Percentiles rank a stretch among this genome's conserved stretches.
Evolutionary conservation across 2,113 vertebrate genomes (phyloP).

Genomic region (Ptilonorhynchus violaceus): DNA sequence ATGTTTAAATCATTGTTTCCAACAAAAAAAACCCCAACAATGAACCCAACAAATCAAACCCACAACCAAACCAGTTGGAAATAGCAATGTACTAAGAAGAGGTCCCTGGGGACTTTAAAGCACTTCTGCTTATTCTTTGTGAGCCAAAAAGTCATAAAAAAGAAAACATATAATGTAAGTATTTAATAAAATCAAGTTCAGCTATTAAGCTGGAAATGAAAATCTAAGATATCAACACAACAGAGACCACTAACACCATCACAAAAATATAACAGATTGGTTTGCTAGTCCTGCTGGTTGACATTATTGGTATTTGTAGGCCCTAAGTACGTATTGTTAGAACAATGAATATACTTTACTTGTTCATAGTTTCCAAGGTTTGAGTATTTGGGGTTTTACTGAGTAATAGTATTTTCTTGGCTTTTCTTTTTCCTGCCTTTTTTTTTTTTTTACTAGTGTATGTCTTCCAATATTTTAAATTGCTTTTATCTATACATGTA

Average conservation of each 20-base stretch:
- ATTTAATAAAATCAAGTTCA: slow-evolving; percentile 24
- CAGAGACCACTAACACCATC: background rate
- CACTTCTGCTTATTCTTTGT: background rate
- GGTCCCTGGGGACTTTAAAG: background rate
- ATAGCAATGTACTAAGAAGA: background rate
- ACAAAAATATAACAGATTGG: background rate
- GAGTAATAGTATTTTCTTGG: background rate
- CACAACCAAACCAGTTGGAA: background rate
- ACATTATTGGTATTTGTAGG: background rate
- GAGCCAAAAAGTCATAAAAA: slow-evolving; percentile 11
- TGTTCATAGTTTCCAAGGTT: background rate
- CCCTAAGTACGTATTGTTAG: background rate
- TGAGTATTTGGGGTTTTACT: background rate
- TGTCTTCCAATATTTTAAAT: background rate
- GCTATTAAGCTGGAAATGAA: background rate
- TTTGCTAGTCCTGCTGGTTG: background rate
- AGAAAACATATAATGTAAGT: background rate
- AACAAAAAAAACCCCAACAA: background rate
- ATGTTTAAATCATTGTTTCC: background rate
- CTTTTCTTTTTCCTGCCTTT: background rate
- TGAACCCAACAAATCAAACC: background rate
- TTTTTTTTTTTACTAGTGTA: no score
- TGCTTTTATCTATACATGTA: background rate
- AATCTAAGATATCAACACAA: background rate
- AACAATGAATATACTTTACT: background rate